Evolutionary conservation across 2,797 vertebrate genomes (phyloP), one percentile per base, ranked within the genome.

Genomic region (Esox masquinongy): DNA sequence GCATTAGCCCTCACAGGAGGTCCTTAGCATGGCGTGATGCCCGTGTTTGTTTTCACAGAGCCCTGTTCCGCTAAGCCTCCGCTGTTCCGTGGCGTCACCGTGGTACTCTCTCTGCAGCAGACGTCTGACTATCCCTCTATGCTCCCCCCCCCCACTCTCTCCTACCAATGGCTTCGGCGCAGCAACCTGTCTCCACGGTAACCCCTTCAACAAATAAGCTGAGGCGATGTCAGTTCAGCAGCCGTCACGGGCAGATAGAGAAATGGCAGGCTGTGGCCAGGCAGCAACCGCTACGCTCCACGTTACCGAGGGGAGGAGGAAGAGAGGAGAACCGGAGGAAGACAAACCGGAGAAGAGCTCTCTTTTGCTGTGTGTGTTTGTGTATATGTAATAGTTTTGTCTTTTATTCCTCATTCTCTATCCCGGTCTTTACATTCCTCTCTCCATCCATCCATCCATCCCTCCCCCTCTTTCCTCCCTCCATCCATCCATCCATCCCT

Each of bases 151-250:
- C 81, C 83, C 85, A 64, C 86, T 85, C 84, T 53, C 64, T 70
- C 67, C 81, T 73, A 86, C 84, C 81, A 87, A 86, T 86, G 87
- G 87, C 87, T 92, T 78, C 83, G 56, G 82, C 81, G 86, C 90
- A 90, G 85, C 86, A 84, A 84, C 87, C 92, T 88, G 95, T 97
- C 93, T 95, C 96, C 95, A 97, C 92, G 93, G 96, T 95, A 97
- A 97, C 96, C 94, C 93, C 94, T 95, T 95, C 94, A 97, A 97
- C 95, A 97, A 97, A 97, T 95, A 95, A 94, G 93, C 93, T 92
- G 86, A 89, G 80, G 89, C 85, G 89, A 93, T 92, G 94, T 95
- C 94, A 92, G 90, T 83, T 92, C 92, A 90, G 83, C 86, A 84
- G 17, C 85, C 84, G 91, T 88, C 86, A 92, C 90, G 87, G 77